A percentile compares a stretch with the other conserved stretches of the same genome.
Conservation (phyloP, 1,140 invertebrate genomes). For the Panagrolaimus sp. region DNA sequence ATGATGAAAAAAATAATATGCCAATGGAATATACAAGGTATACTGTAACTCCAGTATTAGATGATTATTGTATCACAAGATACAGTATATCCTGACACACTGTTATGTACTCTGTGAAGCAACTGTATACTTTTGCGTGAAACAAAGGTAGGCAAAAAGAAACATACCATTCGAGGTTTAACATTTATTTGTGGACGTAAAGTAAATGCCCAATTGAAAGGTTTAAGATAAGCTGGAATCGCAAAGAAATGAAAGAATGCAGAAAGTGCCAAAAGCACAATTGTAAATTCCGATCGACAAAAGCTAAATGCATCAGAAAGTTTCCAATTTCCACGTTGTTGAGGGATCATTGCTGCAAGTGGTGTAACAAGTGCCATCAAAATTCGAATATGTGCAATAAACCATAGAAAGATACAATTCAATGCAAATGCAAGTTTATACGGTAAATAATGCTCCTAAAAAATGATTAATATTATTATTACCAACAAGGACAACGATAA, state of each 20-base stretch:
- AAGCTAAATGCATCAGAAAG: not conserved
- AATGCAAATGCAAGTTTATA: not conserved
- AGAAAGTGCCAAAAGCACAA: not conserved
- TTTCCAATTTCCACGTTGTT: not conserved
- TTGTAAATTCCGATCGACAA: not conserved
- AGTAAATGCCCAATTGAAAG: slow-evolving; percentile 2
- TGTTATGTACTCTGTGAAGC: too few species aligned
- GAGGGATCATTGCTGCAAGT: not conserved
- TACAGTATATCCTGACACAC: too few species aligned
- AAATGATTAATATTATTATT: too few species aligned
- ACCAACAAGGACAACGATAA: too few species aligned
- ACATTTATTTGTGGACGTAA: slow-evolving; percentile 10
- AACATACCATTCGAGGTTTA: not conserved
- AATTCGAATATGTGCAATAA: not conserved
- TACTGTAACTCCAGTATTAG: too few species aligned
- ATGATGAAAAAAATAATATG: too few species aligned
- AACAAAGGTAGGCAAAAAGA: too few species aligned
- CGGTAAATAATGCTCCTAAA: not conserved
- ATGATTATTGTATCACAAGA: too few species aligned
- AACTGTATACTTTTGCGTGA: too few species aligned
- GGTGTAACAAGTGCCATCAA: not conserved
- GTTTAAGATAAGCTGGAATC: not conserved
- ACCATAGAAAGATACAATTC: not conserved
- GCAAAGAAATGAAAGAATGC: not conserved
- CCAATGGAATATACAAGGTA: too few species aligned